Evolutionary conservation across 2,113 vertebrate species (phyloP).

Genomic region (Corydoras maculifer): DNA sequence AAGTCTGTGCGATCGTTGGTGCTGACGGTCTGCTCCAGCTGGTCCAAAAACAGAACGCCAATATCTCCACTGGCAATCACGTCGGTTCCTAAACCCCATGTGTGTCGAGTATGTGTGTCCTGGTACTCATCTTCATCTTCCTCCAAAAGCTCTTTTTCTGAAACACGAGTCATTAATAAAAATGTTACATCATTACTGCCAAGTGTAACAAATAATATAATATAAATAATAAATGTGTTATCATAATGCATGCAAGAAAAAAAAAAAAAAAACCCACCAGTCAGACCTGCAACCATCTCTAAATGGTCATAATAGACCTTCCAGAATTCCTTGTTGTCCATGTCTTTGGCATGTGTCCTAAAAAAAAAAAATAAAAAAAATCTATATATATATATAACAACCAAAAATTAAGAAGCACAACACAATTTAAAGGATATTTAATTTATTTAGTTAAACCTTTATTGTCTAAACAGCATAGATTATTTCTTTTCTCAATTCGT

Average conservation of each 20-base stretch:
- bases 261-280: constrained; percentile 51
- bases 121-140: constrained; percentile 14
- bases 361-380: constrained; percentile 26
- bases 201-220: too few species aligned
- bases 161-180: not conserved
- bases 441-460: too few species aligned
- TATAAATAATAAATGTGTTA: too few species aligned
- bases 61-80: constrained; percentile 64
- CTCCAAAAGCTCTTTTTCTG: constrained; percentile 78
- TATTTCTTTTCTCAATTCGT: too few species aligned
- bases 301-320: constrained; percentile 82
- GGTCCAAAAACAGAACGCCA: constrained; percentile 70
- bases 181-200: too few species aligned
- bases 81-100: constrained; percentile 51
- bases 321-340: constrained; percentile 96
- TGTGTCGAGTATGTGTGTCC: constrained; percentile 22
- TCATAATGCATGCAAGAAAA: too few species aligned
- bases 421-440: too few species aligned
- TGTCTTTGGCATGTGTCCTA: constrained; percentile 85
- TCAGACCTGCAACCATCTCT: constrained; percentile 76
- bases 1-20: constrained; percentile 77
- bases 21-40: constrained; percentile 58
- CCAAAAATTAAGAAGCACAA: too few species aligned
- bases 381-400: too few species aligned
- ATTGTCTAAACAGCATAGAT: too few species aligned